Conservation (phyloP, 2,113 vertebrate genomes). For the Eurystomus gularis region DNA sequence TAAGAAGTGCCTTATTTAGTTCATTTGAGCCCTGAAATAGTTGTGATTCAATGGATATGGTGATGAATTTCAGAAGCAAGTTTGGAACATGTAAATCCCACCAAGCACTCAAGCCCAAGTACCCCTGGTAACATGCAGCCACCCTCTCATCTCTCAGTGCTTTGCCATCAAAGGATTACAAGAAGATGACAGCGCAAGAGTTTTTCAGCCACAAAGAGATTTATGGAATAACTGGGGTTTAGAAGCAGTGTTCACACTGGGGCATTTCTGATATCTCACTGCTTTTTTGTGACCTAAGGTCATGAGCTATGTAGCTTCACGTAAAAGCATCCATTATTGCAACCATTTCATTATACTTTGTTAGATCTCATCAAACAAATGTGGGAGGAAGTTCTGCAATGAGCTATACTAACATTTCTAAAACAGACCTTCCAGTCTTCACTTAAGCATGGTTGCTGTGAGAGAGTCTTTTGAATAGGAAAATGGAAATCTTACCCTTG, state of each 20-base stretch:
- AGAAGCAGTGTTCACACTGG: neutral
- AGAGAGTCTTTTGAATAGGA: neutral
- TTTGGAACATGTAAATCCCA: neutral
- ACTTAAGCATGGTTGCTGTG: neutral
- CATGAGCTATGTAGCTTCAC: neutral
- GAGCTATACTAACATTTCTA: neutral
- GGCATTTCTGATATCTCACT: neutral
- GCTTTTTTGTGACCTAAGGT: neutral
- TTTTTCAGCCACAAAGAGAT: neutral
- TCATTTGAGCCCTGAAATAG: slow-evolving; percentile 83
- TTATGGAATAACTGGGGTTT: neutral
- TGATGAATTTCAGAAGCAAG: neutral
- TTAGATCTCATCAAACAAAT: neutral
- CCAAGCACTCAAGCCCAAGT: neutral
- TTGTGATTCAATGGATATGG: neutral
- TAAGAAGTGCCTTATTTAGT: slow-evolving; percentile 85
- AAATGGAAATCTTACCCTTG: neutral
- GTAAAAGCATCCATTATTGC: neutral
- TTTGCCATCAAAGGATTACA: neutral
- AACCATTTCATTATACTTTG: neutral
- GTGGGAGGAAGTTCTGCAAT: neutral
- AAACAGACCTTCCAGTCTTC: neutral
- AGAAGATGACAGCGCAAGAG: neutral
- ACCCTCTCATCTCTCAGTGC: neutral
- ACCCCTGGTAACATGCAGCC: neutral